Base-by-base conservation (phyloP, 2,797 vertebrate genomes). In the Linurgus olivaceus region DNA sequence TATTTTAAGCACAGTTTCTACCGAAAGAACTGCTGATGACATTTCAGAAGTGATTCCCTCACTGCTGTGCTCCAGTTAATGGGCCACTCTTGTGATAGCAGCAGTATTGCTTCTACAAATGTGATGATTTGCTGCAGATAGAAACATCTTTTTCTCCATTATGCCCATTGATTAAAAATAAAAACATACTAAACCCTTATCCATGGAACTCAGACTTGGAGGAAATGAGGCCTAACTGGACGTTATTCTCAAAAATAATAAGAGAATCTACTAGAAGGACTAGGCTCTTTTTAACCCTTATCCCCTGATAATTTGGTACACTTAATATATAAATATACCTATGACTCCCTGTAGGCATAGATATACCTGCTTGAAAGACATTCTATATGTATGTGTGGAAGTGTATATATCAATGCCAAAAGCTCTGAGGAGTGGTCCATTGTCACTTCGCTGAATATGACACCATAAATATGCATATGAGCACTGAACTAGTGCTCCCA, bases 11-110 rank as follows among this genome's bases (percentile, higher is more conserved):
- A 42, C 37, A 42, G 18, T 90, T 89, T 59, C 51, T 88, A 50
- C 52, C 12, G 72, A 80, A 90, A 71, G 45, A 79, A 72, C 10
- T 65, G 54, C 12, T 95, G 72, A 57, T 71, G 62, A 70, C 44
- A 92, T 83, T 89, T 96, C 65, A 90, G 72, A 88, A 83, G 68
- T 85, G 79, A 65, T 93, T 90, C 50, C 67, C 54, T 92, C 38
- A 72, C 42, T 86, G 59, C 57, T 72, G 70, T 65, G 73, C 40
- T 86, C 33, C 24, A 47, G 45, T 59, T 86, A 95, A 88, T 86
- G 54, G 73, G 23, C 50, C 29, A 47, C 33, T 92, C 81, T 81
- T 91, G 66, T 71, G 87, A 92, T 23, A 93, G 74, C 18, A 94
- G 35, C 48, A 88, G n/a, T 44, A 45, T 44, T 85, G 54, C 79